These are phyloP conservation scores for Yponomeuta evonymella DNA, from an alignment of 2,888 invertebrate species.

Conservation along the genomic window DNA sequence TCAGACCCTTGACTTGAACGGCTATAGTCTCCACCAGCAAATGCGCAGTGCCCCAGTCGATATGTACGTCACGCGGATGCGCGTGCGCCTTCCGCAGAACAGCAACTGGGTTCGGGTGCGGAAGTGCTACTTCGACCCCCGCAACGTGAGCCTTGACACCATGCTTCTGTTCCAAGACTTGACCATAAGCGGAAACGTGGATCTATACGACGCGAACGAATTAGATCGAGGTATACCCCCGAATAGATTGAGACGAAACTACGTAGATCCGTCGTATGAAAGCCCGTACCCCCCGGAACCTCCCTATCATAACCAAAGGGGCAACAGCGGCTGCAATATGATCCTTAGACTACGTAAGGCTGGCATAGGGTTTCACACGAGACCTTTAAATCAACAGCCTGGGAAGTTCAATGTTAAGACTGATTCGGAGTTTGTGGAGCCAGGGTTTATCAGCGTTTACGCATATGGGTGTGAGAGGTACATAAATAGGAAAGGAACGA, in stretches of 20 bases:
- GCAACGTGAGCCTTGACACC: conserved; percentile 84
- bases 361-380: conserved; percentile 86
- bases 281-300: conserved; percentile 37
- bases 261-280: conserved; percentile 45
- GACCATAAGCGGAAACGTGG: conserved; percentile 85
- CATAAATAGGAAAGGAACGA: conserved; percentile 58
- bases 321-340: conserved; percentile 82
- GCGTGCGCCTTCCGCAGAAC: conserved; percentile 80
- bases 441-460: conserved; percentile 89
- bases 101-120: conserved; percentile 84
- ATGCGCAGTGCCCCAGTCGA: conserved; percentile 79
- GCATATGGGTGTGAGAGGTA: conserved; percentile 86
- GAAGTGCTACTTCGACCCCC: conserved; percentile 84
- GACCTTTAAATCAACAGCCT: conserved; percentile 80
- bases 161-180: conserved; percentile 86
- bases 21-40: conserved; percentile 80
- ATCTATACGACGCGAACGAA: conserved; percentile 70
- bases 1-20: conserved; percentile 75
- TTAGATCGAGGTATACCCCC: conserved; percentile 51
- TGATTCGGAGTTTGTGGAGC: conserved; percentile 89
- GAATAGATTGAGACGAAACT: conserved; percentile 46
- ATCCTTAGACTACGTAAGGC: conserved; percentile 84
- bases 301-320: conserved; percentile 37
- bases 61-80: conserved; percentile 82
- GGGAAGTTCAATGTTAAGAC: conserved; percentile 85